Conservation (phyloP, 1,140 invertebrate genomes). For the Sinonovacula constricta region DNA sequence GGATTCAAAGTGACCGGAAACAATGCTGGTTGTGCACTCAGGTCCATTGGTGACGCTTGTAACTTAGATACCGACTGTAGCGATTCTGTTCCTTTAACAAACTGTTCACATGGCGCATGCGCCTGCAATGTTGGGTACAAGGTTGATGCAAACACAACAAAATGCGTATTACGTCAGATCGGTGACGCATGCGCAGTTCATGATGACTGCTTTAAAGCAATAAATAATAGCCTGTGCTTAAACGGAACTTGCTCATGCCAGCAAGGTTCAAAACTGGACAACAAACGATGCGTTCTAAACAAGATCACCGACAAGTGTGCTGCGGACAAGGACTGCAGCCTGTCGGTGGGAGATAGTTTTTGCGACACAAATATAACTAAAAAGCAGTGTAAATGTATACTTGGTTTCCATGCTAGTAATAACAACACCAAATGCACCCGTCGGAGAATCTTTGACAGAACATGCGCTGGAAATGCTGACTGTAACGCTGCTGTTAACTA, state of each 20-base stretch:
- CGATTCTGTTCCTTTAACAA: slow-evolving; percentile 40
- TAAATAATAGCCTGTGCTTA: slow-evolving; percentile 51
- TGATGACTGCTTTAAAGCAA: slow-evolving; percentile 50
- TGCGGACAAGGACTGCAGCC: slow-evolving; percentile 52
- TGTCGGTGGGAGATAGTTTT: slow-evolving; percentile 41
- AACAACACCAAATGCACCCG: slow-evolving; percentile 23
- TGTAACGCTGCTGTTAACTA: slow-evolving; percentile 51
- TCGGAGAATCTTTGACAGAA: slow-evolving; percentile 51
- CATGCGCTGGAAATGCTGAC: slow-evolving; percentile 48
- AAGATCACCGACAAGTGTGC: slow-evolving; percentile 51
- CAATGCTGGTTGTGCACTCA: background rate
- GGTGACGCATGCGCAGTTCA: slow-evolving; percentile 44
- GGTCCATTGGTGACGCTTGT: slow-evolving; percentile 19
- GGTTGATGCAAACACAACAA: slow-evolving; percentile 3
- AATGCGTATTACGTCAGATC: slow-evolving; percentile 34
- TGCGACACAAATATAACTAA: slow-evolving; percentile 29
- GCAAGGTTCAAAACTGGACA: slow-evolving; percentile 35
- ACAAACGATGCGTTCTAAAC: slow-evolving; percentile 27
- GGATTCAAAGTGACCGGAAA: slow-evolving; percentile 7
- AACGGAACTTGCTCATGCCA: slow-evolving; percentile 49
- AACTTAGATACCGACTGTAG: slow-evolving; percentile 46
- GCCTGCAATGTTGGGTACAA: slow-evolving; percentile 48
- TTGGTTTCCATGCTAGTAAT: slow-evolving; percentile 45
- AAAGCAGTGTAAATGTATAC: slow-evolving; percentile 46
- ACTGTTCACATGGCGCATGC: slow-evolving; percentile 47